phyloP scores from a whole-genome alignment of 2,888 invertebrate genomes.

The Acrobasis suavella region DNA sequence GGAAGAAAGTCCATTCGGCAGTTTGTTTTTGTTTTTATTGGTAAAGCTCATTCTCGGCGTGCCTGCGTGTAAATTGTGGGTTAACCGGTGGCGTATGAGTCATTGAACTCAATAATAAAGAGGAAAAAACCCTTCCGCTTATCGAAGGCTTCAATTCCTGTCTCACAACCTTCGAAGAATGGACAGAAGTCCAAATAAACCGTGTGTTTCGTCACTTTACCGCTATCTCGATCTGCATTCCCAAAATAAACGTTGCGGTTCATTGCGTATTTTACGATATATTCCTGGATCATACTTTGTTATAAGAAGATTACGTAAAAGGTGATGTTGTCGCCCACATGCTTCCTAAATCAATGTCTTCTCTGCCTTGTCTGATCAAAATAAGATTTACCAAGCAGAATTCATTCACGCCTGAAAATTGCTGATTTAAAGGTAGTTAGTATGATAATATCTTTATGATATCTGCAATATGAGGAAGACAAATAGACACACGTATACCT shows the following conservation, averaged over 20 bases:
- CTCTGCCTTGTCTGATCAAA: neutral
- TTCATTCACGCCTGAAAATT: no score
- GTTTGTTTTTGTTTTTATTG: slow-evolving; percentile 28
- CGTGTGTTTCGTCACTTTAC: slow-evolving; percentile 52
- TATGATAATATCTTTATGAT: no score
- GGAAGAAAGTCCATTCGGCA: slow-evolving; percentile 25
- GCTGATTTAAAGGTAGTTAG: no score
- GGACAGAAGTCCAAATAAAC: slow-evolving; percentile 44
- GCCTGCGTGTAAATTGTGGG: slow-evolving; percentile 20
- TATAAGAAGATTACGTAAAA: neutral
- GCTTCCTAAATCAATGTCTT: neutral
- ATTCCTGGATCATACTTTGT: slow-evolving; percentile 11
- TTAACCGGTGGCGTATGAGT: slow-evolving; percentile 40
- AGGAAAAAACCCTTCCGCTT: slow-evolving; percentile 54
- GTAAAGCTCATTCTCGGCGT: slow-evolving; percentile 19
- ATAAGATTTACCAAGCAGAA: no score
- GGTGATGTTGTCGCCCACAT: slow-evolving; percentile 7
- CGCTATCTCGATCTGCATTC: slow-evolving; percentile 56
- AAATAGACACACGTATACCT: no score
- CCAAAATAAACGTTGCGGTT: slow-evolving; percentile 59
- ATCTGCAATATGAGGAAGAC: no score
- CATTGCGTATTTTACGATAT: slow-evolving; percentile 39
- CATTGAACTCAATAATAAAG: slow-evolving; percentile 50
- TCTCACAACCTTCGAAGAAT: slow-evolving; percentile 60
- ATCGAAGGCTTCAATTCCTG: slow-evolving; percentile 60